Evolutionary conservation across 2,797 vertebrate species (phyloP), one percentile per base, ranked within the genome.

Genomic region (Heliangelus exortis): DNA sequence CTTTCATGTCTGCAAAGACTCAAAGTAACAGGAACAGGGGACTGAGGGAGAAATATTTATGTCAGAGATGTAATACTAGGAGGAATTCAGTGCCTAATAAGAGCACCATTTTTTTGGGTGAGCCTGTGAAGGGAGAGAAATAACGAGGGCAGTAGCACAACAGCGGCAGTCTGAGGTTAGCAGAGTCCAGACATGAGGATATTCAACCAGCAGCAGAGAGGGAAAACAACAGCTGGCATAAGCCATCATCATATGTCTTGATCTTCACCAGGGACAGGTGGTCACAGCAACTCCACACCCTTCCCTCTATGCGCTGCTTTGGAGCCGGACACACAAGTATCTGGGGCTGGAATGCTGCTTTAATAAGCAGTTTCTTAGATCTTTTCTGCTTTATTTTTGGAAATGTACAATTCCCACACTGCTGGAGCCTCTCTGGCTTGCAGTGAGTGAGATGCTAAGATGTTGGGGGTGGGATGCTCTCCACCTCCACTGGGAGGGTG

Each of bases 191-290:
- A 87, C 71, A 75, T 4, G 12, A 87, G 80, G 41, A 87, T 85
- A 88, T 66, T 66, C 77, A 89, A 45, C n/a, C 76, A 94, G 50
- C 58, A 89, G 62, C 45, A 88, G 80, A 89, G 73, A 85, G 66
- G 68, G 88, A 96, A 97, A 97, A 93, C 89, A 98, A 91, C 96
- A 98, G 97, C 97, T 98, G 97, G 82, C 71, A n/a, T 80, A 88
- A 95, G 67, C 89, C 77, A 65, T 93, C 90, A 84, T 65, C 62
- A 34, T 84, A 62, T 94, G 84, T 88, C 97, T 97, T 96, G 96
- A 96, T 97, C 92, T 97, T 96, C 31, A 6, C 51, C 71, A 86
- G 72, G 91, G 96, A 97, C 97, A 98, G 96, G 96, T 97, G 97
- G 97, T 61, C 84, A 94, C 79, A 90, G 71, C 50, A 85, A 65